Evolutionary conservation across 2,888 invertebrate genomes (phyloP), one percentile per base, ranked within the genome.

Genomic region (Sipha maydis): DNA sequence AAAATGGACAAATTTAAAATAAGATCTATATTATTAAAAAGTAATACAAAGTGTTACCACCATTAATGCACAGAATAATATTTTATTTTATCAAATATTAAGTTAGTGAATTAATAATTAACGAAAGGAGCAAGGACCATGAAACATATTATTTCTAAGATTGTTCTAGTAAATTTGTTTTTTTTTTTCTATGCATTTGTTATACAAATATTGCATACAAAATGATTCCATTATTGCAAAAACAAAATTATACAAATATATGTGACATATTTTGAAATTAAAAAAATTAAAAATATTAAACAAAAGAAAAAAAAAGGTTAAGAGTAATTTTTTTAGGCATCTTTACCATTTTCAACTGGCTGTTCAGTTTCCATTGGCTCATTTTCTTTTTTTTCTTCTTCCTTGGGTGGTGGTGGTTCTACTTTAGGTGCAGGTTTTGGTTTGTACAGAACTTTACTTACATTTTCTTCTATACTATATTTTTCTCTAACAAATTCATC

Each of bases 361-460:
- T 82, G 88, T 82, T 88, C 88, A 48, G 88, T 88, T 88, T 88
- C 88, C 88, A 88, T 88, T 34, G 88, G 67, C 80, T 90, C 89
- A 0, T 89, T 48, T 73, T 83, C 83, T 76, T 79, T 83, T 48
- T 92, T 91, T 61, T 90, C 89, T 75, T 91, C 90, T 89, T 92
- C 92, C 19, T 93, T 93, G 89, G 92, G 92, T 83, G 89, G 89
- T 61, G 61, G 89, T 48, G 91, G 90, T 89, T 92, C 93, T 90
- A 93, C 92, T 91, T 94, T 93, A 90, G 93, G 93, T 73, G 94
- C 91, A 28, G 94, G 94, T 92, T 97, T 97, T 14, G 98, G 98
- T 92, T 97, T 97, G 92, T 96, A 97, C 90, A 98, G 92, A 90
- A 98, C 95, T 11, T 97, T 96, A 89, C 91, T 91, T 76, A 94